phyloP scores from a whole-genome alignment of 2,888 invertebrate genomes.

The Apodemia zela region DNA sequence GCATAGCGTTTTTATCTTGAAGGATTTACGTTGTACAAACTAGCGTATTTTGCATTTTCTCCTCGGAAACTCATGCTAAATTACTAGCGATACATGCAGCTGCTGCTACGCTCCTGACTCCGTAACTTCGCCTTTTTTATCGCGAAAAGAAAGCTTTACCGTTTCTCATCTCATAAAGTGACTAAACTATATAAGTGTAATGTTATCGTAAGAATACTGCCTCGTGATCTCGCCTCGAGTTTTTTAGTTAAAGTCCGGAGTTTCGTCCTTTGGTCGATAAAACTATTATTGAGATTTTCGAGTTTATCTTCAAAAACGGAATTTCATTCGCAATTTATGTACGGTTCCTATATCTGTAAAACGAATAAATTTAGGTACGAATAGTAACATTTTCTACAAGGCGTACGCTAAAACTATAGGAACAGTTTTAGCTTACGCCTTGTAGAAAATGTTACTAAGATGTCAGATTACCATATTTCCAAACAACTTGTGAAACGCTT shows the following conservation, averaged over 20 bases:
- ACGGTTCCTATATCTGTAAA: no score
- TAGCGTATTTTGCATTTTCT: constrained; percentile 11
- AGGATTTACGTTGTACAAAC: constrained; percentile 14
- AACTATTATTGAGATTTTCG: no score
- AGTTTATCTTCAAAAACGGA: no score
- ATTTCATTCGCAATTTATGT: no score
- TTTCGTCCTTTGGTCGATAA: background rate
- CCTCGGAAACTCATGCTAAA: constrained; percentile 5
- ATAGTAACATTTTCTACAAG: no score
- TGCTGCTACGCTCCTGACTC: constrained; percentile 42
- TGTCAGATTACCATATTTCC: background rate
- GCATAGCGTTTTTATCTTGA: background rate
- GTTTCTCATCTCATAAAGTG: constrained; percentile 10
- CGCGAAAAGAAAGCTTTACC: constrained; percentile 25
- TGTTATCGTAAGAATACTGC: background rate
- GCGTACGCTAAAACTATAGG: no score
- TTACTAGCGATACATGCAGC: constrained; percentile 36
- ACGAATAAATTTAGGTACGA: no score
- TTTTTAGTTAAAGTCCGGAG: no score
- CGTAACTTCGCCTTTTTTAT: constrained; percentile 28
- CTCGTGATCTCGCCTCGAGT: no score
- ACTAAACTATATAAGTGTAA: background rate
- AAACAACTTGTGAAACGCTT: background rate
- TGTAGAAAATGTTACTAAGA: no score
- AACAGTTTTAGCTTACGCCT: no score